A percentile compares a stretch with the other conserved stretches of the same genome.
phyloP scores from a whole-genome alignment of 2,113 vertebrate genomes.

The Bubo scandiacus region DNA sequence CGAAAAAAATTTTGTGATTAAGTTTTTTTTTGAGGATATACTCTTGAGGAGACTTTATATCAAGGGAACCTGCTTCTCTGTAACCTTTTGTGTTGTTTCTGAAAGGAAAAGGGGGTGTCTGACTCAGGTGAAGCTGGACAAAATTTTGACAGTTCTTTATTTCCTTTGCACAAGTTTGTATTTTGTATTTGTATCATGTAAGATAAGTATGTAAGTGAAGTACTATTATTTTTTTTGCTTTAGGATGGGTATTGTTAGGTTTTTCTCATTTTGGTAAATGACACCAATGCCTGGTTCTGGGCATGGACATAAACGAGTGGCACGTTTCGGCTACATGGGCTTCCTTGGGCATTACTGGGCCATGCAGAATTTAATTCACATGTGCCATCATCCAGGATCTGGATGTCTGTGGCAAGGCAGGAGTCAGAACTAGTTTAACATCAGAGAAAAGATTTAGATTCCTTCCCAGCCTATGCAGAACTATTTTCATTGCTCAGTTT shows the following conservation, averaged over 20 bases:
- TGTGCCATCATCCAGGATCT: neutral
- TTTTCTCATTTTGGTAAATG: neutral
- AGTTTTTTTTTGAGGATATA: no score
- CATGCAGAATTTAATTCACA: fast-evolving
- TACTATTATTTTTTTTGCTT: neutral
- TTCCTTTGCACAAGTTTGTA: fast-evolving
- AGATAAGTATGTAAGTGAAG: neutral
- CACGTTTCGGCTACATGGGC: fast-evolving
- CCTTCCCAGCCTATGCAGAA: neutral
- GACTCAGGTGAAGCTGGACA: neutral
- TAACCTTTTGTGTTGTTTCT: neutral
- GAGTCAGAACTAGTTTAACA: neutral
- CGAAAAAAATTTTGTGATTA: neutral
- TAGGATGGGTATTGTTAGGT: neutral
- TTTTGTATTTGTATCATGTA: neutral
- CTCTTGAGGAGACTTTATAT: neutral
- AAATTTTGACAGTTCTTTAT: neutral
- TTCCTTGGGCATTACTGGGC: neutral
- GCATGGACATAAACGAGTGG: fast-evolving
- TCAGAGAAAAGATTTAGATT: neutral
- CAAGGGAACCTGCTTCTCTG: neutral
- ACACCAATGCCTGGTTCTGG: fast-evolving
- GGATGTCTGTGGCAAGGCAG: neutral
- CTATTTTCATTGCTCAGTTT: neutral
- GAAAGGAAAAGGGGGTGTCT: neutral